phyloP scores from a whole-genome alignment of 2,888 invertebrate species.

The Pollenia labialis region DNA sequence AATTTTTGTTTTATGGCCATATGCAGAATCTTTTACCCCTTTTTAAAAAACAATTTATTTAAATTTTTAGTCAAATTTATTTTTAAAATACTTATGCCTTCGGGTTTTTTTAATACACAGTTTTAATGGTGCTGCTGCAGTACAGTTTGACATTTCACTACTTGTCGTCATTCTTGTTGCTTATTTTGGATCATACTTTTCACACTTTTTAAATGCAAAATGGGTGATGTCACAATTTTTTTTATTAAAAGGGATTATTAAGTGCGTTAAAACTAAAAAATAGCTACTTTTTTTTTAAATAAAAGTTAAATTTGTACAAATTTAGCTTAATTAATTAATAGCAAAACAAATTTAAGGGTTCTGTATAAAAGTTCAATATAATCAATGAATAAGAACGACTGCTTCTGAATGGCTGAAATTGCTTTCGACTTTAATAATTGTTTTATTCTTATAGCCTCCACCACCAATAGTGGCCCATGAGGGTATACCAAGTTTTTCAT shows the following conservation, averaged over 20 bases:
- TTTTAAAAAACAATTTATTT: slow-evolving; percentile 61
- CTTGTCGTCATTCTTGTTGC: slow-evolving; percentile 33
- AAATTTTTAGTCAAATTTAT: slow-evolving; percentile 47
- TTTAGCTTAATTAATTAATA: too few species aligned
- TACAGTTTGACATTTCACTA: slow-evolving; percentile 60
- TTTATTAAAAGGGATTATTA: neutral
- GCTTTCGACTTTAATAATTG: too few species aligned
- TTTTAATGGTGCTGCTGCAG: slow-evolving; percentile 29
- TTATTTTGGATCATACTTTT: slow-evolving; percentile 40
- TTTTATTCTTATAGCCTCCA: too few species aligned
- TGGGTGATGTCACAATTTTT: slow-evolving; percentile 50
- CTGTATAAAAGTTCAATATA: too few species aligned
- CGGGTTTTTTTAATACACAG: neutral
- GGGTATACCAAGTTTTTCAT: too few species aligned
- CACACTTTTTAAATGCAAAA: slow-evolving; percentile 38
- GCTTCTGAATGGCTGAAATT: too few species aligned
- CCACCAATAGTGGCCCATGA: too few species aligned
- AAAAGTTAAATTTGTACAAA: too few species aligned
- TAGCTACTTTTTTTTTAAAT: neutral
- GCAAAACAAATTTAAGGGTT: too few species aligned
- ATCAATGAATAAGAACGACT: too few species aligned
- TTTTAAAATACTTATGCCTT: slow-evolving; percentile 45
- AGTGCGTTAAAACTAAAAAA: neutral
- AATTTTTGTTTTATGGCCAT: slow-evolving; percentile 62
- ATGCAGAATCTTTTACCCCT: slow-evolving; percentile 61